Evolutionary conservation across 2,113 vertebrate genomes (phyloP).

Genomic region (Okapia johnstoni): DNA sequence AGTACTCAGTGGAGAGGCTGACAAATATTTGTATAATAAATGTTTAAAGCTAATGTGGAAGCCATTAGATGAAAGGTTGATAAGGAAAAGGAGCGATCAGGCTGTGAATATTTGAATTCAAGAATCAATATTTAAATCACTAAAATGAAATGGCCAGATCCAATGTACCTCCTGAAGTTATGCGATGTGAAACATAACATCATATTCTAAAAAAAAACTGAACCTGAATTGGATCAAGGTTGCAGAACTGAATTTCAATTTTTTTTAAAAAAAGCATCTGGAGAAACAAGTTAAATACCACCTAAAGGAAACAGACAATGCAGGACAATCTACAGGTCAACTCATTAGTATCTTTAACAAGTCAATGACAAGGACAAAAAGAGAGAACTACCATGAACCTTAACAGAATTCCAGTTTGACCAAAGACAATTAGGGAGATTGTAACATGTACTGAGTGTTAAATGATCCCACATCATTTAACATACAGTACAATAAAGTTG

Average conservation of each 20-base stretch:
- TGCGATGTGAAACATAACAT: not conserved
- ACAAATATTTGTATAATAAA: slow-evolving; percentile 1
- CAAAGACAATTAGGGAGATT: not conserved
- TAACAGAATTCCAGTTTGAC: not conserved
- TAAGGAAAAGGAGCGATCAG: not conserved
- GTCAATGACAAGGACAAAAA: not conserved
- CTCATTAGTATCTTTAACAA: not conserved
- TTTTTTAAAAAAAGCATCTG: not conserved
- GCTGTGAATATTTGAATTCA: not conserved
- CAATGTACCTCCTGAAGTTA: not conserved
- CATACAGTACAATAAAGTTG: not conserved
- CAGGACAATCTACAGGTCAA: not conserved
- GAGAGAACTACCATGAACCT: not conserved
- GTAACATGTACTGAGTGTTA: not conserved
- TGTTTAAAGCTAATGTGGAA: not conserved
- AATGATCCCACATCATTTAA: not conserved
- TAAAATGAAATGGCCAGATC: not conserved
- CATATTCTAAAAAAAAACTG: not conserved
- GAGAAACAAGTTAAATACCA: not conserved
- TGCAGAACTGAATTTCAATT: not conserved
- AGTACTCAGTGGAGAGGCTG: not conserved
- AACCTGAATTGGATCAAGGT: not conserved
- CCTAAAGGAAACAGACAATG: not conserved
- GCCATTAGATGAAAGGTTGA: not conserved
- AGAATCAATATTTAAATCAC: not conserved